Conservation (phyloP, 2,113 vertebrate genomes). For the Strix uralensis region DNA sequence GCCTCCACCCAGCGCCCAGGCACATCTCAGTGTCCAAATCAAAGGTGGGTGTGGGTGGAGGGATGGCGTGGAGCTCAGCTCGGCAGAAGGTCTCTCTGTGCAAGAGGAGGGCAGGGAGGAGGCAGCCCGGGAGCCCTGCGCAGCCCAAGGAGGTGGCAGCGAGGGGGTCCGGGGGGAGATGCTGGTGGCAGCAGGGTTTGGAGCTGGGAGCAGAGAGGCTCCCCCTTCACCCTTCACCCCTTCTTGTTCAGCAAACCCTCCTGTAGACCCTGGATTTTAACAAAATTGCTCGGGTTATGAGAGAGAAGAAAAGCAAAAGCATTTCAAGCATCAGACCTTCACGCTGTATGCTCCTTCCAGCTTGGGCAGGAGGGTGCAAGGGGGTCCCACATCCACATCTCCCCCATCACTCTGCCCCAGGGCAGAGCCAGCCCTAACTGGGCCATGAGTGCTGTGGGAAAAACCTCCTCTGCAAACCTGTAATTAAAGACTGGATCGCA, state of each 20-base stretch:
- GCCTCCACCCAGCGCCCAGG: background rate
- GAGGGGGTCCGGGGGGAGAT: too few species aligned
- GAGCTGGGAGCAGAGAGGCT: background rate
- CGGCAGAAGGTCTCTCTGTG: background rate
- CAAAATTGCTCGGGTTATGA: background rate
- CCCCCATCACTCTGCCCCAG: accelerated
- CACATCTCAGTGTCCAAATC: background rate
- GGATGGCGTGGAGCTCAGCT: background rate
- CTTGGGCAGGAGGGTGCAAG: background rate
- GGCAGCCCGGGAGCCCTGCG: background rate
- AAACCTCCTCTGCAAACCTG: background rate
- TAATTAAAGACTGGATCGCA: background rate
- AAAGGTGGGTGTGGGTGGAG: background rate
- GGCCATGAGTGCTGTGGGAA: background rate
- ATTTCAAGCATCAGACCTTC: background rate
- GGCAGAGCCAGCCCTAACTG: background rate
- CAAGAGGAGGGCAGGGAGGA: background rate
- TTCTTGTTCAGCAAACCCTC: background rate
- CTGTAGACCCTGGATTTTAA: background rate
- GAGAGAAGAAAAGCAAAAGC: background rate
- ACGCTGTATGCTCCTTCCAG: accelerated
- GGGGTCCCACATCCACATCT: background rate
- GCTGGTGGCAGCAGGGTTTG: accelerated
- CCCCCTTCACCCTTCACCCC: background rate
- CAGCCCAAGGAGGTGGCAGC: accelerated